phyloP scores from a whole-genome alignment of 2,888 invertebrate genomes.

The Ichneumoninae sp. region DNA sequence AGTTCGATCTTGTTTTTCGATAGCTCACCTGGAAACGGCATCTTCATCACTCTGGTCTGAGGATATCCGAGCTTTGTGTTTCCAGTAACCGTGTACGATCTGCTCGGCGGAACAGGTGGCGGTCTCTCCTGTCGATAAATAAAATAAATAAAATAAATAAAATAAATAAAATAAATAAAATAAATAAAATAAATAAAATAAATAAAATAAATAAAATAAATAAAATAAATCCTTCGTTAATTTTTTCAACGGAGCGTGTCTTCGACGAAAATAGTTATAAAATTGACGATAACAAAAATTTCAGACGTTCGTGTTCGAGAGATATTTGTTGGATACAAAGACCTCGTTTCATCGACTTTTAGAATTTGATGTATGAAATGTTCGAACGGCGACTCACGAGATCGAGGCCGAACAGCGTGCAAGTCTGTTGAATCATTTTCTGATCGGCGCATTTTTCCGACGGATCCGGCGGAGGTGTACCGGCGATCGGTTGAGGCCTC shows the following conservation, averaged over 20 bases:
- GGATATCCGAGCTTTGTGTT: constrained; percentile 97
- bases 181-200: constrained; percentile 45
- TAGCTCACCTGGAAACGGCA: constrained; percentile 90
- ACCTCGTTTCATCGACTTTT: neutral
- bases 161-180: no score
- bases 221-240: no score
- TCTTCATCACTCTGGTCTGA: constrained; percentile 95
- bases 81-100: constrained; percentile 95
- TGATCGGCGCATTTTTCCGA: constrained; percentile 93
- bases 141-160: no score
- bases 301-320: no score
- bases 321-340: no score
- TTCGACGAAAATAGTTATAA: no score
- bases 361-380: neutral
- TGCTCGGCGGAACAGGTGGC: constrained; percentile 95
- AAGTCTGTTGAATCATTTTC: constrained; percentile 95
- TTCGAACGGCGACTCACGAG: constrained; percentile 86
- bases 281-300: no score
- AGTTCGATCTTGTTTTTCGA: constrained; percentile 6
- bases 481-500: constrained; percentile 95
- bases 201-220: constrained; percentile 46
- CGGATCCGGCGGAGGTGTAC: constrained; percentile 93
- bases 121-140: constrained; percentile 90
- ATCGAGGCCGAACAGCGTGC: constrained; percentile 95
- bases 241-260: no score